phyloP scores from a whole-genome alignment of 2,888 invertebrate genomes.

The Margaritifera margaritifera region DNA sequence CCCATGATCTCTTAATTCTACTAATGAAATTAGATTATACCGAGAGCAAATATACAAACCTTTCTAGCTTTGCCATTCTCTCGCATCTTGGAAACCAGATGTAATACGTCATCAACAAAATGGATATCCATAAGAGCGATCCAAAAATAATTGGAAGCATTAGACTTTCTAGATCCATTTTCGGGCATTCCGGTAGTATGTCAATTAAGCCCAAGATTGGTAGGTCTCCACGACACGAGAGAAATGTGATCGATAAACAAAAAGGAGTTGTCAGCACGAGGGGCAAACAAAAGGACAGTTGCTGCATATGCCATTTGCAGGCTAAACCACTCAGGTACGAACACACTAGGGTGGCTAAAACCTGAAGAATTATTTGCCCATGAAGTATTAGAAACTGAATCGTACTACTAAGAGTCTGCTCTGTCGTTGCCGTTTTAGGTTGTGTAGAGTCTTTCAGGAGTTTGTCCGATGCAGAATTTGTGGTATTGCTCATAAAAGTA shows the following conservation, averaged over 20 bases:
- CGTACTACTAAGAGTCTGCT: neutral
- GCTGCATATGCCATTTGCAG: constrained; percentile 74
- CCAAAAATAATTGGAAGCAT: constrained; percentile 8
- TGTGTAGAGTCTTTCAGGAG: neutral
- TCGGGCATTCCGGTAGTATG: constrained; percentile 13
- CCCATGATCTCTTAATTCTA: no score
- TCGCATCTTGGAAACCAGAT: constrained; percentile 98
- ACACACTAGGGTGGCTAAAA: constrained; percentile 34
- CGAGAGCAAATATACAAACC: constrained; percentile 71
- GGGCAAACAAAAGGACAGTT: constrained; percentile 72
- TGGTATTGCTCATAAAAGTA: no score
- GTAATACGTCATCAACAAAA: constrained; percentile 95
- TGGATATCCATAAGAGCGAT: constrained; percentile 85
- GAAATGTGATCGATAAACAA: constrained; percentile 14
- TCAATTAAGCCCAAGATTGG: neutral
- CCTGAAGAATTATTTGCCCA: constrained; percentile 33
- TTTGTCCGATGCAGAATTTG: no score
- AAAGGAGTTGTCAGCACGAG: constrained; percentile 68
- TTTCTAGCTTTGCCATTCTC: constrained; percentile 94
- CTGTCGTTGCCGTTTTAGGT: constrained; percentile 1
- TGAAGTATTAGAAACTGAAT: constrained; percentile 11
- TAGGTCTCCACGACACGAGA: constrained; percentile 10
- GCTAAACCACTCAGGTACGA: constrained; percentile 73
- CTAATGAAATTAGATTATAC: no score
- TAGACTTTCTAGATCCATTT: constrained; percentile 13